phyloP scores from a whole-genome alignment of 2,888 invertebrate species.

The Pinctada fucata region DNA sequence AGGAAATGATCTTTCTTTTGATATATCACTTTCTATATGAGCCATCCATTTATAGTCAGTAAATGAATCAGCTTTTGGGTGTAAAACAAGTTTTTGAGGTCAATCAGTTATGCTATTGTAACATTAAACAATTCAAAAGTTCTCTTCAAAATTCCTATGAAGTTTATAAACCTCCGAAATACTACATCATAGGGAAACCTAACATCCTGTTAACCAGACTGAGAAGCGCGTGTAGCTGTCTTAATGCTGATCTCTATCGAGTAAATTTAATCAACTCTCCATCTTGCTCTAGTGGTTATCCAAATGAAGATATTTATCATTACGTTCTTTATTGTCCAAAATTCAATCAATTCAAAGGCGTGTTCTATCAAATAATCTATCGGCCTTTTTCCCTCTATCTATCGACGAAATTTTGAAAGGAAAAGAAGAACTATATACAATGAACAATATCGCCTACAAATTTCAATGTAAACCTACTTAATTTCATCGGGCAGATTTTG shows the following conservation, averaged over 20 bases:
- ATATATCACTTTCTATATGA: too few species aligned
- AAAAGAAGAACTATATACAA: too few species aligned
- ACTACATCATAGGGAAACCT: not conserved
- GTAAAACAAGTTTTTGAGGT: too few species aligned
- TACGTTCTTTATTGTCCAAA: not conserved
- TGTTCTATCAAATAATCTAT: not conserved
- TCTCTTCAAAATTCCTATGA: not conserved
- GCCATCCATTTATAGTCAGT: too few species aligned
- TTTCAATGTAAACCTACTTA: too few species aligned
- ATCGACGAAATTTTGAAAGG: too few species aligned
- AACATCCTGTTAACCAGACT: not conserved
- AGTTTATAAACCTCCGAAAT: not conserved
- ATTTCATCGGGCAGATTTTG: too few species aligned
- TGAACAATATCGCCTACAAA: too few species aligned
- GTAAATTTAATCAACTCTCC: not conserved
- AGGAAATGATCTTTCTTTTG: too few species aligned
- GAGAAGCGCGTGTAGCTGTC: not conserved
- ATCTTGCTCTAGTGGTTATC: not conserved
- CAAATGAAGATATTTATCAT: not conserved
- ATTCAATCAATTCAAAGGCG: not conserved
- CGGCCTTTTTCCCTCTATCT: not conserved
- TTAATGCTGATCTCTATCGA: not conserved
- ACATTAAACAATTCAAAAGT: not conserved
- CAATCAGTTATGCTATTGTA: too few species aligned
- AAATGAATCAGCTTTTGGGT: too few species aligned